Conservation (phyloP, 2,113 vertebrate species). For the Pseudorectes ferrugineus region DNA sequence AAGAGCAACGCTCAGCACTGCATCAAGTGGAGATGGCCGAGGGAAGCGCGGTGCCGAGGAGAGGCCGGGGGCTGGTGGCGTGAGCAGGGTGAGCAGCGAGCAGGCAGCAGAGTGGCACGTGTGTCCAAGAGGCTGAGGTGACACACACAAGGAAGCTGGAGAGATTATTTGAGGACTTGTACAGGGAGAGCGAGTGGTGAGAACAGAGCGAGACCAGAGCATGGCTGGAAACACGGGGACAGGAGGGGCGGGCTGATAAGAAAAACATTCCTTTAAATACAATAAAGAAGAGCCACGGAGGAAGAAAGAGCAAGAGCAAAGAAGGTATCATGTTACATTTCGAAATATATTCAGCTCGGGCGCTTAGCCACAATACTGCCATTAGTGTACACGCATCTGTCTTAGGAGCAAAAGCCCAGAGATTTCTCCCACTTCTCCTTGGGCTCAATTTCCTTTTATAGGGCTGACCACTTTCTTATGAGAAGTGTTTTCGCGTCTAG, state of each 20-base stretch:
- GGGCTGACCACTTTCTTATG: background rate
- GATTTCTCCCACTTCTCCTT: background rate
- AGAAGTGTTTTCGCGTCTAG: background rate
- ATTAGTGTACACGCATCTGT: background rate
- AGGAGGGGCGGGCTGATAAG: background rate
- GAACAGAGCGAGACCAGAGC: background rate
- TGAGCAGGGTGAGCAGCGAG: background rate
- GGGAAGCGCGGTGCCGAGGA: accelerated
- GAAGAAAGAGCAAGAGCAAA: background rate
- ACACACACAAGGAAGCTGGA: background rate
- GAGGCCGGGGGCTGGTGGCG: accelerated
- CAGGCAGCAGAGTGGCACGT: background rate
- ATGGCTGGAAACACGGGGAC: background rate
- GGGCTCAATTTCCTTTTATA: background rate
- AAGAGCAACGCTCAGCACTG: background rate
- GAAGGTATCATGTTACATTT: background rate
- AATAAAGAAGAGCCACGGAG: background rate
- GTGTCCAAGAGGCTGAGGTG: background rate
- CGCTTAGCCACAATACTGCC: background rate
- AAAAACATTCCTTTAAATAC: background rate
- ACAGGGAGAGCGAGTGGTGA: background rate
- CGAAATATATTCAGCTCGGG: background rate
- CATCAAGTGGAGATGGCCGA: accelerated
- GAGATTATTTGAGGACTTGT: background rate
- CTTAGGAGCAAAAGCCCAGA: background rate